Evolutionary conservation across 2,113 vertebrate species (phyloP), one percentile per base, ranked within the genome.

Genomic region (Ochotona princeps): DNA sequence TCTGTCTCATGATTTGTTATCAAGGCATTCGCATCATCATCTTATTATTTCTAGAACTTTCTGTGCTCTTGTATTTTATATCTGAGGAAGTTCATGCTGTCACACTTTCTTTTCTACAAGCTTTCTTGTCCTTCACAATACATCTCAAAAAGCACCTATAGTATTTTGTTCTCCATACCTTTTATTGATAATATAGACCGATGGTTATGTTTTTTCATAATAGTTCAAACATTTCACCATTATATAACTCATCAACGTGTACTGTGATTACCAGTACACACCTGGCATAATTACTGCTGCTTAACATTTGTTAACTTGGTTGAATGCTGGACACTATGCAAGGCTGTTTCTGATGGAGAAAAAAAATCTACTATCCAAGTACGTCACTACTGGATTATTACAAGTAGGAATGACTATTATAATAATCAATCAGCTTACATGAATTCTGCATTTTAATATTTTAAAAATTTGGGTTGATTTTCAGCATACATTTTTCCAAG

Each of bases 401-500:
- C n/a, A 15, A 87, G 38, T 49, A 67, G 49, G 20, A 7, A 81
- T 87, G 54, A n/a, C 51, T 51, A 0, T 83, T 83, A 51, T 72
- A 1, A 32, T 82, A 1, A 32, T 82, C n/a, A 70, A 66, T 5
- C 60, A 79, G 51, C 51, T 83, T 70, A n/a, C 35, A 49, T 47
- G 32, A 57, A 10, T 18, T 92, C 5, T 81, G 12, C 89, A 32
- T 38, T 95, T 4, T 81, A 72, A 80, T 91, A 89, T 79, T 44
- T 90, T 90, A 89, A 12, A 80, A 83, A 92, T n/a, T 18, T 12
- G 30, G 83, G 9, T 87, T 93, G 18, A 63, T 65, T 94, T 23
- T 69, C 73, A n/a, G 20, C 54, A 51, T 60, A 20, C 10, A 57
- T 75, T 87, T 95, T 91, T 66, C 14, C 20, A 83, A 69, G 72